A percentile compares a stretch with the other conserved stretches of the same genome.
Conservation (phyloP, 2,888 invertebrate genomes). For the Alentia gelatinosa region DNA sequence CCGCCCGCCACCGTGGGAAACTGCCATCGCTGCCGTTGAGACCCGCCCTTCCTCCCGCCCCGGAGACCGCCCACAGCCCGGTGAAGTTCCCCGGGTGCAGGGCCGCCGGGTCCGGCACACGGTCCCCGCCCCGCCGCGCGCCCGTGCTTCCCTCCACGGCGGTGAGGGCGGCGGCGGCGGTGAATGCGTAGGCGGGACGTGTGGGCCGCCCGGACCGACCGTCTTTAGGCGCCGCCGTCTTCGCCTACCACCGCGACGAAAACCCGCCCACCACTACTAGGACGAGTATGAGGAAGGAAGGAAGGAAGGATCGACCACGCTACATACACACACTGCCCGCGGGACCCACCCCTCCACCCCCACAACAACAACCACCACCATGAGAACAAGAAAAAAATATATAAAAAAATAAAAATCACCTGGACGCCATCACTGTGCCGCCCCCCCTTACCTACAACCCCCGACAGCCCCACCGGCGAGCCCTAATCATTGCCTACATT, state of each 20-base stretch:
- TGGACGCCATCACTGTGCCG: not conserved
- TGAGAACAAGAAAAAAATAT: no score
- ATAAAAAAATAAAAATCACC: no score
- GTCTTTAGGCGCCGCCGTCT: no score
- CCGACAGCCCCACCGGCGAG: not conserved
- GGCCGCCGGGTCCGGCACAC: not conserved
- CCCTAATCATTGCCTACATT: not conserved
- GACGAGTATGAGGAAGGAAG: no score
- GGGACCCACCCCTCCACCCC: not conserved
- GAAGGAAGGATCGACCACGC: no score
- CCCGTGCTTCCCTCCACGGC: no score
- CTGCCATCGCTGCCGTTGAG: not conserved
- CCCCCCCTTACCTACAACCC: not conserved
- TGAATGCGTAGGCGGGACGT: no score
- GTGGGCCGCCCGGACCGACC: no score
- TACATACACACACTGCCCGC: not conserved
- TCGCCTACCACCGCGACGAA: no score
- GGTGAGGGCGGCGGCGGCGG: no score
- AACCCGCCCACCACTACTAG: no score
- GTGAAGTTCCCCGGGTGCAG: not conserved
- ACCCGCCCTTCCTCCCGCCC: not conserved
- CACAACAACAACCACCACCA: not conserved
- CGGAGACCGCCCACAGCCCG: not conserved
- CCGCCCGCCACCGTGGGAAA: not conserved
- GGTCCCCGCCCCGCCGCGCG: no score